Conservation (phyloP, 64 coral and sea anemone species). For the Montipora cactus region DNA sequence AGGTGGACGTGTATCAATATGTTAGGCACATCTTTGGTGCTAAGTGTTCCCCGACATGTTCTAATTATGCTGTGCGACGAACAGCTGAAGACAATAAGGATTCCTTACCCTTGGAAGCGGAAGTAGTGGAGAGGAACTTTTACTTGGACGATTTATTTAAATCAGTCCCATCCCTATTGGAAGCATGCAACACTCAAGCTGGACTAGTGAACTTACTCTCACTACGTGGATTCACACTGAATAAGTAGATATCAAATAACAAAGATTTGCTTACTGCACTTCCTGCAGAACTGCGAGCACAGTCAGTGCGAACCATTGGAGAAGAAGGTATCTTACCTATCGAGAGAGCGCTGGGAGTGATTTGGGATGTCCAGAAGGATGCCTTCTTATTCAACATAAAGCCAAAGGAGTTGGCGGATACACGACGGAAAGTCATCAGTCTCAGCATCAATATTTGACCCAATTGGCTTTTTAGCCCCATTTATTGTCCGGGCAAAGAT, state of each 20-base stretch:
- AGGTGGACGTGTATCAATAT: constrained; percentile 14
- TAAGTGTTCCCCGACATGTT: not conserved
- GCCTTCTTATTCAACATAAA: not conserved
- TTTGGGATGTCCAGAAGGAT: not conserved
- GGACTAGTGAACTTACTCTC: constrained; percentile 14
- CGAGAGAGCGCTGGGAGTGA: not conserved
- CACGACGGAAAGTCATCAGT: not conserved
- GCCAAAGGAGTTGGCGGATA: not conserved
- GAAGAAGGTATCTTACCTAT: not conserved
- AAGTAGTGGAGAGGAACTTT: constrained; percentile 39
- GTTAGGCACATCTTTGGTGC: constrained; percentile 4
- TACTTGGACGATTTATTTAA: constrained; percentile 48
- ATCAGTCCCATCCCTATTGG: constrained; percentile 4
- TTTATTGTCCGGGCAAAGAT: constrained; percentile 13
- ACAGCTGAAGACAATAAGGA: constrained; percentile 40
- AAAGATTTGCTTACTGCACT: constrained; percentile 2
- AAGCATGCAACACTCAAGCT: constrained; percentile 33
- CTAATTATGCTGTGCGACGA: constrained; percentile 11
- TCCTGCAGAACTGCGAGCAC: not conserved
- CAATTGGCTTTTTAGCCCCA: constrained; percentile 21
- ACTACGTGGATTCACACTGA: not conserved
- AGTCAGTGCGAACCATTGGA: not conserved
- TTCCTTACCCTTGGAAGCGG: constrained; percentile 9
- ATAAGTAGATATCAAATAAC: not conserved
- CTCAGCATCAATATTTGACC: constrained; percentile 25